Conservation (phyloP, 2,113 vertebrate species). For the Corythaeola cristata region DNA sequence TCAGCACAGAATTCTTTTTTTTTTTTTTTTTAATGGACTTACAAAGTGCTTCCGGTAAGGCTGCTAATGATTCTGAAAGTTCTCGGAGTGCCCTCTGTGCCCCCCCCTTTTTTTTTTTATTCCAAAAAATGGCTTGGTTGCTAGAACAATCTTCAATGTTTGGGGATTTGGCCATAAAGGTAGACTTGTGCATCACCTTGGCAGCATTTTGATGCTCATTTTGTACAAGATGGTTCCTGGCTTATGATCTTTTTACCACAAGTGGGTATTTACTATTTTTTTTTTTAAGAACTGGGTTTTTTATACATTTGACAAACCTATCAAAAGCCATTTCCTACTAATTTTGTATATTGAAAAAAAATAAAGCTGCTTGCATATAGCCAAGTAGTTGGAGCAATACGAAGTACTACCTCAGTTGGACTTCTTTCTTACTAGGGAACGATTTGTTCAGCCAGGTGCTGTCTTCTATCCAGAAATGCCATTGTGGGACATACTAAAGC, state of each 20-base stretch:
- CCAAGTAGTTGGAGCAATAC: conserved; percentile 22
- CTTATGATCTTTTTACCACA: neutral
- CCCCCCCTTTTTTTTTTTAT: neutral
- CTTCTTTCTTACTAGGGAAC: neutral
- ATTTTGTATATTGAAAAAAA: neutral
- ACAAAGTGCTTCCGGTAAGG: neutral
- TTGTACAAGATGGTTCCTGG: neutral
- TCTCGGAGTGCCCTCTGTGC: neutral
- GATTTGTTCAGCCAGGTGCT: conserved; percentile 16
- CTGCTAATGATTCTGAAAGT: neutral
- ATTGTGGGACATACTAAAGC: conserved; percentile 50
- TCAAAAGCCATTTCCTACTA: conserved; percentile 18
- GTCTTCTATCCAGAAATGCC: neutral
- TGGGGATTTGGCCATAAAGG: conserved; percentile 20
- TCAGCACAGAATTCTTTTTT: neutral
- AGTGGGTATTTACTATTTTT: neutral
- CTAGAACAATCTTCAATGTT: conserved; percentile 50
- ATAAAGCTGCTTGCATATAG: neutral
- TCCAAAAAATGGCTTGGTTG: conserved; percentile 34
- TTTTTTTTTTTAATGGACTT: neutral
- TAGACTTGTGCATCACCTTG: neutral
- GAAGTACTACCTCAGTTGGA: conserved; percentile 63
- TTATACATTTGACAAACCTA: neutral
- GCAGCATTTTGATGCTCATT: neutral
- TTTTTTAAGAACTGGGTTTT: neutral